Conservation (phyloP, 2,888 invertebrate genomes). For the Galeopsomyia nigrocyanea region DNA sequence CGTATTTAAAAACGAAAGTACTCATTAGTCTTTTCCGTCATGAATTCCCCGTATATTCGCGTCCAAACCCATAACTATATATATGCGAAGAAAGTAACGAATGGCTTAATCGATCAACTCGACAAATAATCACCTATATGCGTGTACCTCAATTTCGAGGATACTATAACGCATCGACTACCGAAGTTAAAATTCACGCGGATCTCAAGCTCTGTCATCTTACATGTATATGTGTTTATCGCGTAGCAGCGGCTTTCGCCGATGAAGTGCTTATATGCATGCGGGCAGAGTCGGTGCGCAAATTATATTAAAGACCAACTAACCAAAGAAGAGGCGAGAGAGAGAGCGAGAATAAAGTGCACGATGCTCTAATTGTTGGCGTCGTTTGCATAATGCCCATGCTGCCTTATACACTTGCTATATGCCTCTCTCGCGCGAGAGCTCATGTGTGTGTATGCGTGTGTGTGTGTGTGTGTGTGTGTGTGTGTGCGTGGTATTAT, state of each 20-base stretch:
- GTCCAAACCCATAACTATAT: neutral
- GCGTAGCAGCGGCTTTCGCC: neutral
- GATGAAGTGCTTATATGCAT: slow-evolving; percentile 39
- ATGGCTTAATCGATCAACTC: slow-evolving; percentile 14
- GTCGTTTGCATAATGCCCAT: slow-evolving; percentile 65
- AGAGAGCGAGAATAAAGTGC: slow-evolving; percentile 15
- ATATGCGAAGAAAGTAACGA: slow-evolving; percentile 23
- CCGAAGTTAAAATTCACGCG: neutral
- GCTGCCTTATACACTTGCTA: neutral
- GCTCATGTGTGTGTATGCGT: no score
- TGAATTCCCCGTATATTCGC: no score
- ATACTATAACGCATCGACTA: neutral
- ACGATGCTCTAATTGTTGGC: slow-evolving; percentile 62
- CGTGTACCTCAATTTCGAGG: slow-evolving; percentile 14
- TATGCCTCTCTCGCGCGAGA: no score
- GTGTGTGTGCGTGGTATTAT: neutral
- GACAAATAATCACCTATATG: slow-evolving; percentile 4
- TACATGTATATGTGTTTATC: slow-evolving; percentile 18
- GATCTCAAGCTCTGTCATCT: neutral
- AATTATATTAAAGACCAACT: slow-evolving; percentile 59
- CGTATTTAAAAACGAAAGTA: no score
- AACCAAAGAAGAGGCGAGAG: slow-evolving; percentile 51
- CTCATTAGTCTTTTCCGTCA: no score
- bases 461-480: slow-evolving; percentile 1
- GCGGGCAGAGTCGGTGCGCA: slow-evolving; percentile 44